Conservation (phyloP, 2,113 vertebrate species). For the Saiga tatarica region DNA sequence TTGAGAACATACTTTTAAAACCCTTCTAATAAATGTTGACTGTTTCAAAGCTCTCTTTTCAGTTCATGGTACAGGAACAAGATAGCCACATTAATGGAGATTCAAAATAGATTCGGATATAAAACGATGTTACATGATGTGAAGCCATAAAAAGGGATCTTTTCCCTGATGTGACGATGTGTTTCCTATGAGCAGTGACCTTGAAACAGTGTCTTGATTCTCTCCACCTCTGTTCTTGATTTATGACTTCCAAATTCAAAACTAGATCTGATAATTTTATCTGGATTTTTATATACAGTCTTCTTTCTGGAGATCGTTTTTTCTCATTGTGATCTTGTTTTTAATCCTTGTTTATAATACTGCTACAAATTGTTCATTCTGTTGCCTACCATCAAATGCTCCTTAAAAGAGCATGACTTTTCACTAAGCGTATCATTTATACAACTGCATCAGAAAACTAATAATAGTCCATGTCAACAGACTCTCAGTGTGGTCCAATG, state of each 20-base stretch:
- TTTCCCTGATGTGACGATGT: background rate
- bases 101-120: background rate
- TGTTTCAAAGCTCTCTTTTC: background rate
- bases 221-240: background rate
- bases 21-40: conserved; percentile 28
- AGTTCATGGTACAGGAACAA: background rate
- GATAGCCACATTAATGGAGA: background rate
- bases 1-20: conserved; percentile 38
- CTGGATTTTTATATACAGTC: background rate
- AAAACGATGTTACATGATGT: background rate
- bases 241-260: conserved; percentile 28
- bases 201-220: background rate
- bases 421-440: background rate
- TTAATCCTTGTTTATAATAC: background rate
- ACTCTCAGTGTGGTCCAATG: background rate
- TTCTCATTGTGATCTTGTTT: background rate
- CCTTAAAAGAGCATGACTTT: background rate
- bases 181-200: background rate
- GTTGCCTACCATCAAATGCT: background rate
- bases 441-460: background rate
- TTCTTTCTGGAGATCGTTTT: background rate
- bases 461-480: background rate
- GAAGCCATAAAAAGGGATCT: background rate
- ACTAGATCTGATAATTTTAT: background rate
- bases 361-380: background rate